Base-by-base conservation (phyloP, 2,113 vertebrate species). In the Chamaetylas fuelleborni region DNA sequence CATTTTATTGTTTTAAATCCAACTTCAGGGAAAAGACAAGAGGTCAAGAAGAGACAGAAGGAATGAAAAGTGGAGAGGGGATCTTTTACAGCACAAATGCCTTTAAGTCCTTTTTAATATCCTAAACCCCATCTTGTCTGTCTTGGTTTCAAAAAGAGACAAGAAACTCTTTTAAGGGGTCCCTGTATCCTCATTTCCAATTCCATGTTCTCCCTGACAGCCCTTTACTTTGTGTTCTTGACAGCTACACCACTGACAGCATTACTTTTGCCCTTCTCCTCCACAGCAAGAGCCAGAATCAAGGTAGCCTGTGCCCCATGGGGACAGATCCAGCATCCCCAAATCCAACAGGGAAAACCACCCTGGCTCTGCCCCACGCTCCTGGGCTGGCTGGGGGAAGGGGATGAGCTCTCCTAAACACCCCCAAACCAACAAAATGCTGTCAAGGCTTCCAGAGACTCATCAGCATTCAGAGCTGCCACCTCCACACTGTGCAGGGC, bases 1-100 rank as follows among this genome's bases (percentile, higher is more conserved):
- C 38, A 20, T 73, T 88, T 93, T 66, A 94, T 93, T 96, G 90
- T 96, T 94, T 96, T 64, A 96, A 90, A 96, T 83, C 60, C 87
- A 78, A 66, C 60, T 96, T 83, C 29, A 64, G 36, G 76, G 64
- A 76, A 91, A 90, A 88, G 74, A 77, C 79, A 90, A 90, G 79
- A 90, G 85, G 87, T 92, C 87, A 95, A 86, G 79, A 56, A 47
- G 56, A 88, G 58, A 77, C 42, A 47, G 84, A 86, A 91, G 58
- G 62, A 94, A 85, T 86, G 31, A 92, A 91, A 86, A 60, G 70
- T 72, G 26, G 58, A 86, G 64, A 56, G 22, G 28, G 40, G 56
- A 90, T 31, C 42, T 96, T 93, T 94, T 64, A 83, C 71, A 90
- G 20, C 38, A 74, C 54, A 88, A 77, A 61, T 61, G 24, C 50